Conservation (phyloP, 2,888 invertebrate species). For the Digitonthophagus gazella region DNA sequence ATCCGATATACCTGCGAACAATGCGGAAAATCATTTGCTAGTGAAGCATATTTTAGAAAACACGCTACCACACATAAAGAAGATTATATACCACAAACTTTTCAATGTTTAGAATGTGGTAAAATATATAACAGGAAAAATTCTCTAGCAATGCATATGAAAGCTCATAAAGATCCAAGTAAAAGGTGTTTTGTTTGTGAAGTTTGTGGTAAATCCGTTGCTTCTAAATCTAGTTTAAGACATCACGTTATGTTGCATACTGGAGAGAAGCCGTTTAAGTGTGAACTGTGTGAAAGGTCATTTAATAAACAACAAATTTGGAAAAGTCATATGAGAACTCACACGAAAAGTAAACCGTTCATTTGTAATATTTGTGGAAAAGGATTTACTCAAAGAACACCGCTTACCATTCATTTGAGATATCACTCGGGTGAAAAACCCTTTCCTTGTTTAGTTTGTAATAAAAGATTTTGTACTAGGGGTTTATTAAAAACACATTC, state of each 20-base stretch:
- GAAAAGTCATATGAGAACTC: slow-evolving; percentile 34
- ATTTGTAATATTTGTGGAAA: slow-evolving; percentile 27
- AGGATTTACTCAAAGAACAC: slow-evolving; percentile 43
- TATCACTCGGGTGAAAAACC: slow-evolving; percentile 48
- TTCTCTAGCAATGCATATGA: slow-evolving; percentile 2
- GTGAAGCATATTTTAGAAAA: slow-evolving; percentile 38
- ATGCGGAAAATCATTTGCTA: slow-evolving; percentile 51
- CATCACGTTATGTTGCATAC: slow-evolving; percentile 52
- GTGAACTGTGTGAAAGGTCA: slow-evolving; percentile 27
- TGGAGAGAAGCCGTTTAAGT: slow-evolving; percentile 54
- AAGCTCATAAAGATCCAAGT: slow-evolving; percentile 1
- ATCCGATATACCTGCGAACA: slow-evolving; percentile 37
- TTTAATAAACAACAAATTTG: slow-evolving; percentile 38
- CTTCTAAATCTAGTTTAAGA: slow-evolving; percentile 40
- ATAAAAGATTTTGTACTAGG: slow-evolving; percentile 43
- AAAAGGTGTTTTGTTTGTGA: slow-evolving; percentile 45
- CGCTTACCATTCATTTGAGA: slow-evolving; percentile 51
- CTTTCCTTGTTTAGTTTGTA: slow-evolving; percentile 53
- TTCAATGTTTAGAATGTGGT: slow-evolving; percentile 18
- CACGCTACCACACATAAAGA: slow-evolving; percentile 18
- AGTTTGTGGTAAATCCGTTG: slow-evolving; percentile 52
- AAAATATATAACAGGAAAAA: slow-evolving; percentile 15
- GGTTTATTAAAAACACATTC: slow-evolving; percentile 32
- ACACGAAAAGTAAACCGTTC: slow-evolving; percentile 27
- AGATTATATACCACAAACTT: slow-evolving; percentile 4